Evolutionary conservation across 2,797 vertebrate genomes (phyloP).

Genomic region (Mionectes olivaceus): DNA sequence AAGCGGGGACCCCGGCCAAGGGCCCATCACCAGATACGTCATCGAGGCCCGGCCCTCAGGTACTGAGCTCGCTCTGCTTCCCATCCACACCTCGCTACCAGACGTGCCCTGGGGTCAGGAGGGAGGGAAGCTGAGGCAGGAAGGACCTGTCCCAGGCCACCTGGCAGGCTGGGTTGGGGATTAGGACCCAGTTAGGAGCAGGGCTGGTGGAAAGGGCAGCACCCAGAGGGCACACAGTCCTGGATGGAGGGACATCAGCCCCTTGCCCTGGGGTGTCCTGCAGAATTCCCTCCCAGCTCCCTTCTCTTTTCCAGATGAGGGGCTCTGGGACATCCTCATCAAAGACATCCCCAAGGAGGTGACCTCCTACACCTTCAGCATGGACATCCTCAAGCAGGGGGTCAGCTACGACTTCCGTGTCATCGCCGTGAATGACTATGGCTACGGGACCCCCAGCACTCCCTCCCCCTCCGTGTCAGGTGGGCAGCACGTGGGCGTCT

Average conservation of each 20-base stretch:
- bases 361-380: conserved; percentile 95
- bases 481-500: conserved; percentile 12
- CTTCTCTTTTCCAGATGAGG: conserved; percentile 85
- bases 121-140: neutral
- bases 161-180: rapidly evolving
- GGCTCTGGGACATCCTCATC: conserved; percentile 97
- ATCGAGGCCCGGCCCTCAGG: conserved; percentile 97
- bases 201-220: neutral
- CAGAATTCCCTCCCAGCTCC: neutral
- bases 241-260: neutral
- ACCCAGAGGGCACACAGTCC: rapidly evolving
- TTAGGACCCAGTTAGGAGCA: rapidly evolving
- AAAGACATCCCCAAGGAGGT: conserved; percentile 98
- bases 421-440: conserved; percentile 95
- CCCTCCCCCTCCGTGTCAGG: conserved; percentile 96
- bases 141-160: neutral
- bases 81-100: rapidly evolving
- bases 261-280: rapidly evolving
- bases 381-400: conserved; percentile 94
- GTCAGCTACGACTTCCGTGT: conserved; percentile 97
- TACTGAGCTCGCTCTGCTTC: conserved; percentile 21
- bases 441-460: conserved; percentile 92
- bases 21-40: conserved; percentile 94
- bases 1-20: conserved; percentile 91
- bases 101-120: neutral